Evolutionary conservation across 2,113 vertebrate genomes (phyloP).

Genomic region (Microtus ochrogaster): DNA sequence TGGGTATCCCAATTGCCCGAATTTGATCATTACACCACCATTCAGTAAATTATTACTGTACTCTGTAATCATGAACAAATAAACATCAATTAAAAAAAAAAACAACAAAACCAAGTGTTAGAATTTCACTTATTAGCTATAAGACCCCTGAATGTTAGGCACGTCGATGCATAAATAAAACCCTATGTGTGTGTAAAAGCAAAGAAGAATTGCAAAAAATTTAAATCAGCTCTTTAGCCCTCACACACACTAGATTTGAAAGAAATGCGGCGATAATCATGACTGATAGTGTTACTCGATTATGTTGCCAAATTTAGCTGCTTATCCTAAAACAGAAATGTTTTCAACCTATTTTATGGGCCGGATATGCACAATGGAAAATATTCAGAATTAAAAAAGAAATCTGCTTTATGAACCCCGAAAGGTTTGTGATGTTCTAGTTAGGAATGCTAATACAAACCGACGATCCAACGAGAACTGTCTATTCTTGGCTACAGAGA

Average conservation of each 20-base stretch:
- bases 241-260: constrained; percentile 78
- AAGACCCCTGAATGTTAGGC: background rate
- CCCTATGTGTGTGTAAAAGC: constrained; percentile 70
- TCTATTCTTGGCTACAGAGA: constrained; percentile 20
- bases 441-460: constrained; percentile 68
- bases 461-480: constrained; percentile 9
- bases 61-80: background rate
- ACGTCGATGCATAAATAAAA: constrained; percentile 37
- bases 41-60: background rate
- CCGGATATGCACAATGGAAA: constrained; percentile 80
- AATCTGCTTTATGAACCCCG: constrained; percentile 82
- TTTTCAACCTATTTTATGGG: constrained; percentile 77
- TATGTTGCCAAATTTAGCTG: constrained; percentile 87
- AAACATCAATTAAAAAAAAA: background rate
- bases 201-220: constrained; percentile 73
- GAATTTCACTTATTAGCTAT: background rate
- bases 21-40: background rate
- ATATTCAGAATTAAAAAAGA: constrained; percentile 70
- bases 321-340: constrained; percentile 82
- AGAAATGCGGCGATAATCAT: constrained; percentile 81
- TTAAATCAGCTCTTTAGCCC: constrained; percentile 38
- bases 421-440: constrained; percentile 70
- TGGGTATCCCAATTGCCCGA: background rate
- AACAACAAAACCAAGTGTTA: background rate
- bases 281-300: constrained; percentile 82